Base-by-base conservation (phyloP, 1,140 invertebrate species). In the Macrotrachela quadricornifera region DNA sequence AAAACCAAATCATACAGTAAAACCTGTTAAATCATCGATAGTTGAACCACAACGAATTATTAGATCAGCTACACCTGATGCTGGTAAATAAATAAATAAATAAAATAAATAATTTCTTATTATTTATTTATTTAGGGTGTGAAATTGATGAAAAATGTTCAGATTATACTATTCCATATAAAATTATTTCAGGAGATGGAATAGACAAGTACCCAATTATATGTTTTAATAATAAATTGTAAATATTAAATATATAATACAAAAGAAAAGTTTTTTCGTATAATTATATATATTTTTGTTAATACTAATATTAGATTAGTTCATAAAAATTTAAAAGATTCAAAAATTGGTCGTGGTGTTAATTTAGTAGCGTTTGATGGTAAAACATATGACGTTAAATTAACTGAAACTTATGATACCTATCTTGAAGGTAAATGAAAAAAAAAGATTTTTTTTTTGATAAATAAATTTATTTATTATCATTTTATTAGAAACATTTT, bases 171-270 rank as follows among this genome's bases (percentile, higher is more conserved):
- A 21, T 59, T 16, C 50, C 61, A 39, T 64, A 63, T 50, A 63
- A 63, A 54, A 57, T 64, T 13, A 50, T 57, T 39, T 60, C 63
- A 47, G 63, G 63, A 14, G 58, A 60, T 16, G 59, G 58, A 47
- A 59, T 55, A 18, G 52, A 57, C 13, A 49, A 47, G 17, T 49
- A 41, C 30, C 63, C 63, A 30, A 56, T 54, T 11, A 59, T 64
- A 10, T 64, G 63, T 46, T 62, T 61, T 12, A 56, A 63, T 30
- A 59, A 59, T 44, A 59, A 58, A 40, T 44, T 61, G 63, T 63
- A 54, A 57, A 59, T 56, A 41, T 15, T 12, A 37, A n/a, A 45
- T 16, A 11, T 14, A 39, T n/a, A 2, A n/a, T 11, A 18, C 17
- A 17, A 1, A 11, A 37, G 1, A n/a, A n/a, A n/a, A 21, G 10